These are phyloP conservation scores for Dynastes tityus DNA, from an alignment of 2,888 invertebrate species.

Conservation along the genomic window DNA sequence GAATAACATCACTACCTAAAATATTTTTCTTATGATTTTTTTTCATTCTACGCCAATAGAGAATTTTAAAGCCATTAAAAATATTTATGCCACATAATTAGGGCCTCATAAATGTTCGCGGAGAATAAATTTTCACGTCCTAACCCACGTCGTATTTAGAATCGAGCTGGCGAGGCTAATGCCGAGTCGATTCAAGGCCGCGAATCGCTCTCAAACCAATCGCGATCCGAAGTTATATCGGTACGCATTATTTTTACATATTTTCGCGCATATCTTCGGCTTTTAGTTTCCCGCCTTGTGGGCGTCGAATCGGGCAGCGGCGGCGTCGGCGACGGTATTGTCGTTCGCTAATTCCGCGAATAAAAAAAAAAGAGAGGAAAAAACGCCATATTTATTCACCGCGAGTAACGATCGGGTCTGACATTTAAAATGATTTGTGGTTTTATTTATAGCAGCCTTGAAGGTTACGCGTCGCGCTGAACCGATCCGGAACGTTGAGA, in stretches of 20 bases:
- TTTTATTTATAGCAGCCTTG: constrained; percentile 52
- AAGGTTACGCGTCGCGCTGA: constrained; percentile 37
- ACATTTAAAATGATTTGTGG: constrained; percentile 61
- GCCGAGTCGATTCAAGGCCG: constrained; percentile 3
- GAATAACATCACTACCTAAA: too few species aligned
- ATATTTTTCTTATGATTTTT: too few species aligned
- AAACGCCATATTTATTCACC: constrained; percentile 34
- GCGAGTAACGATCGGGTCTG: constrained; percentile 53
- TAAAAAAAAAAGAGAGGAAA: neutral
- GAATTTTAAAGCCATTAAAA: too few species aligned
- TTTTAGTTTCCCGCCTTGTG: constrained; percentile 12
- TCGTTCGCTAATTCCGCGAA: constrained; percentile 14
- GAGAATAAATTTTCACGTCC: too few species aligned
- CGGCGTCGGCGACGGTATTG: constrained; percentile 1
- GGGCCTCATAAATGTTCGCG: too few species aligned
- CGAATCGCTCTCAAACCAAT: constrained; percentile 5
- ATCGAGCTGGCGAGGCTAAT: neutral
- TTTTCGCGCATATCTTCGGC: constrained; percentile 17
- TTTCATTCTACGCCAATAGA: too few species aligned
- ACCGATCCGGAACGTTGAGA: constrained; percentile 23
- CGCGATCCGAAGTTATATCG: constrained; percentile 5
- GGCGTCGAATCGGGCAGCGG: neutral
- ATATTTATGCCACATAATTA: too few species aligned
- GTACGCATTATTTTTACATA: constrained; percentile 20
- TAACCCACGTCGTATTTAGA: too few species aligned